Conservation (phyloP, 2,888 invertebrate genomes). For the Trachelus iudaicus region DNA sequence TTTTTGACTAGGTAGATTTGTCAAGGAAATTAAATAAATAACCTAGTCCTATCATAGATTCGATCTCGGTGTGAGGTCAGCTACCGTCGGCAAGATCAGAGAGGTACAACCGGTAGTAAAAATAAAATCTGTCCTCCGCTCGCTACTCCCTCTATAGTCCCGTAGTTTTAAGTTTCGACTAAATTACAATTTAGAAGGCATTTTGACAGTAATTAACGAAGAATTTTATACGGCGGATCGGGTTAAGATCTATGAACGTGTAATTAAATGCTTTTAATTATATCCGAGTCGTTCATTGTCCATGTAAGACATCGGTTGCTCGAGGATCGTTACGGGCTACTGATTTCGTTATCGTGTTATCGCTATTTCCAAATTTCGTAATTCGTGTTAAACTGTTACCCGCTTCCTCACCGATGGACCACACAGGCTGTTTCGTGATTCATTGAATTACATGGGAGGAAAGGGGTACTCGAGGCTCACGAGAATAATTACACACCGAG, state of each 20-base stretch:
- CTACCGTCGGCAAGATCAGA: slow-evolving; percentile 24
- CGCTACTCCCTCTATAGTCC: not conserved
- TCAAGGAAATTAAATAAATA: slow-evolving; percentile 18
- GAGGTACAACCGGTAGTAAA: slow-evolving; percentile 17
- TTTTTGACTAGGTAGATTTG: slow-evolving; percentile 7
- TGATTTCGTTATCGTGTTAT: not conserved
- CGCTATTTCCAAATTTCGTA: slow-evolving; percentile 1
- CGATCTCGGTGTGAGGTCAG: slow-evolving; percentile 14
- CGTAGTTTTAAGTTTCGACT: slow-evolving; percentile 12
- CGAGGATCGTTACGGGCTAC: not conserved
- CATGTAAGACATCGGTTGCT: slow-evolving; percentile 1
- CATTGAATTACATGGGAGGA: not conserved
- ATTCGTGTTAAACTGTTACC: not conserved
- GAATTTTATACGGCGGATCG: slow-evolving; percentile 42
- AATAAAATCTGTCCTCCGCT: slow-evolving; percentile 22
- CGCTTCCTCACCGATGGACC: not conserved
- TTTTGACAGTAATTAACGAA: slow-evolving; percentile 30
- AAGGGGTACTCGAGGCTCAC: not conserved
- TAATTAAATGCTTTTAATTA: slow-evolving; percentile 47
- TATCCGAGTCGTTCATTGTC: slow-evolving; percentile 17
- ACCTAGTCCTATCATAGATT: slow-evolving; percentile 8
- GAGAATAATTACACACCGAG: not conserved
- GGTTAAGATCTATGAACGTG: slow-evolving; percentile 35
- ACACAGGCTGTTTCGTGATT: not conserved
- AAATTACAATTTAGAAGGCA: slow-evolving; percentile 22